Percentiles rank a stretch among this genome's conserved stretches.
These are phyloP conservation scores for Drosophila mojavensis DNA, from an alignment of 1,140 invertebrate species.

Conservation along the genomic window DNA sequence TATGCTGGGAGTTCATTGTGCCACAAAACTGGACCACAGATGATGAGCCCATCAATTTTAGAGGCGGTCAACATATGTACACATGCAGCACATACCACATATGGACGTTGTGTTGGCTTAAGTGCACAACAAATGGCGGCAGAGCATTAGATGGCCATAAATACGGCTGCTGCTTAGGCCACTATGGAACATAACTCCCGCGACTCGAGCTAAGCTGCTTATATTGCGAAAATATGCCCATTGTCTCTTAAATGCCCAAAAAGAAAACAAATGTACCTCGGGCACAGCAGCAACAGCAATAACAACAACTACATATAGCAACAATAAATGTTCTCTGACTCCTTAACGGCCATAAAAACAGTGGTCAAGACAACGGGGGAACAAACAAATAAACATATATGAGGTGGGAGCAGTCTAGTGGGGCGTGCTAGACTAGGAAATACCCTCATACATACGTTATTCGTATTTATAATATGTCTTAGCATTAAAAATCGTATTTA, in stretches of 20 bases:
- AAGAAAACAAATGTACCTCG: slow-evolving; percentile 24
- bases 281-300: background rate
- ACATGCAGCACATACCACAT: background rate
- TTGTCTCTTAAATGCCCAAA: slow-evolving; percentile 30
- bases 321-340: slow-evolving; percentile 18
- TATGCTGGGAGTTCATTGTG: slow-evolving; percentile 46
- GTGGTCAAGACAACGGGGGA: slow-evolving; percentile 30
- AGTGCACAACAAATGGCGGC: slow-evolving; percentile 55
- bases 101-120: slow-evolving; percentile 27
- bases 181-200: slow-evolving; percentile 2
- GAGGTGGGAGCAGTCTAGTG: background rate
- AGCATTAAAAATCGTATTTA: too few relatives aligned
- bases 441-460: background rate
- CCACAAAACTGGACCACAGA: slow-evolving; percentile 21
- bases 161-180: slow-evolving; percentile 51
- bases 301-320: slow-evolving; percentile 5
- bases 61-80: slow-evolving; percentile 16
- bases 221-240: slow-evolving; percentile 45
- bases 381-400: slow-evolving; percentile 2
- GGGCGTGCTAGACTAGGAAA: background rate
- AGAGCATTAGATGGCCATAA: slow-evolving; percentile 62
- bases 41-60: slow-evolving; percentile 33
- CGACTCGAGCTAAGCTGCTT: slow-evolving; percentile 53
- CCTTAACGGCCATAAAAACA: slow-evolving; percentile 52
- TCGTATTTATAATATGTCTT: too few relatives aligned